Evolutionary conservation across 1,140 invertebrate genomes (phyloP), one percentile per base, ranked within the genome.

Genomic region (Phthorimaea operculella): DNA sequence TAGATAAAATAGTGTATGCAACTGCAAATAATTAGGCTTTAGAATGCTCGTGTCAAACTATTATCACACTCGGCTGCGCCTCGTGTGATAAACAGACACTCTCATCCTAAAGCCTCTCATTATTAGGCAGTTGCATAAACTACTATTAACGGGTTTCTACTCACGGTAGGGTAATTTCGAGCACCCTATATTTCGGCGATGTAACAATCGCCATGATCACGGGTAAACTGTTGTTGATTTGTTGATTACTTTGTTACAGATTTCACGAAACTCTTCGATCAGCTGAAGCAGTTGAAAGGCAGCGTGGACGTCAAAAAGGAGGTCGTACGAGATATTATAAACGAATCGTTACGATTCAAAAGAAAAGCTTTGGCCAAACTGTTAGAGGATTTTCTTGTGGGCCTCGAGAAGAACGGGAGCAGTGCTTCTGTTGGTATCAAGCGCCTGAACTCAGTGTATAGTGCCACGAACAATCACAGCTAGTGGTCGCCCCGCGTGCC

Each of bases 281-380:
- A 88, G 53, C 76, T 93, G 64, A 87, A 88, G 66, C 84, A 85
- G 45, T 80, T 93, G 51, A 87, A 89, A 68, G 91, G 91, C 57
- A 85, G 83, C 63, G 63, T 88, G 33, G 88, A 90, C 36, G 79
- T 88, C 49, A 88, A 88, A 70, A 85, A 88, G 53, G 86, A 87
- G 56, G 87, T 92, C 76, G 76, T 93, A 59, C 85, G 88, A 61
- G 90, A 91, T 52, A 87, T 93, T 33, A 91, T 92, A 63, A 86
- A 88, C 55, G 92, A 93, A 82, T 91, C 91, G 12, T 70, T 89
- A 52, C 83, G 92, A 55, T 93, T 93, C 75, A 93, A 93, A 76
- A 83, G 91, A 61, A 89, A 89, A 73, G 84, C 83, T 17, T 82
- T 93, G 9, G 89, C 90, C 39, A 85, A 88, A 60, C 73, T 89